A percentile compares a stretch with the other conserved stretches of the same genome.
These are phyloP conservation scores for Clarias platycephalus DNA, from an alignment of 2,797 vertebrate genomes.

Conservation along the genomic window DNA sequence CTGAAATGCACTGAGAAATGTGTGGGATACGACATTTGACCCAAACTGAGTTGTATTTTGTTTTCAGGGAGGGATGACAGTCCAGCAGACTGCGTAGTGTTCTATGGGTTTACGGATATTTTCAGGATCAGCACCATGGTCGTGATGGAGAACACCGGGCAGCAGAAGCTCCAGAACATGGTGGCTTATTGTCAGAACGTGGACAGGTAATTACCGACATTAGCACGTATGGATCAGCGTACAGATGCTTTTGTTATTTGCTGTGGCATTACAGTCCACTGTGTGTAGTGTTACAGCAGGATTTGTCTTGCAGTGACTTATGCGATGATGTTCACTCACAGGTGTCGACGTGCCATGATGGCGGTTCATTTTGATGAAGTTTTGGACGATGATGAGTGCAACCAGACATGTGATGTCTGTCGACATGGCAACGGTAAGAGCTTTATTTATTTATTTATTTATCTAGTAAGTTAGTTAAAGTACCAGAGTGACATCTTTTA, in stretches of 20 bases:
- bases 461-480: too few species aligned
- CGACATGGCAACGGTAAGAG: conserved; percentile 72
- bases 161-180: conserved; percentile 92
- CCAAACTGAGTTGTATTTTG: background rate
- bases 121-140: conserved; percentile 96
- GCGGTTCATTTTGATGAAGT: conserved; percentile 94
- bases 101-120: conserved; percentile 90
- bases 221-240: too few species aligned
- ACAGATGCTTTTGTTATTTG: background rate
- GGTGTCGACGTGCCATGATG: conserved; percentile 90
- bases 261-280: background rate
- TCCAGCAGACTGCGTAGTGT: conserved; percentile 90
- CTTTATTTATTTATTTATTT: conserved; percentile 2
- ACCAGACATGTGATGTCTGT: conserved; percentile 92
- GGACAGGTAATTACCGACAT: conserved; percentile 70
- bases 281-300: background rate
- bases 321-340: conserved; percentile 54
- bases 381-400: conserved; percentile 87
- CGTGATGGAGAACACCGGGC: conserved; percentile 96
- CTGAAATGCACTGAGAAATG: background rate
- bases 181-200: conserved; percentile 88
- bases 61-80: conserved; percentile 83
- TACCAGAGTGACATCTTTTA: too few species aligned
- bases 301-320: background rate
- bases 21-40: too few species aligned